Base-by-base conservation (phyloP, 2,797 vertebrate genomes). In the Brotula barbata region DNA sequence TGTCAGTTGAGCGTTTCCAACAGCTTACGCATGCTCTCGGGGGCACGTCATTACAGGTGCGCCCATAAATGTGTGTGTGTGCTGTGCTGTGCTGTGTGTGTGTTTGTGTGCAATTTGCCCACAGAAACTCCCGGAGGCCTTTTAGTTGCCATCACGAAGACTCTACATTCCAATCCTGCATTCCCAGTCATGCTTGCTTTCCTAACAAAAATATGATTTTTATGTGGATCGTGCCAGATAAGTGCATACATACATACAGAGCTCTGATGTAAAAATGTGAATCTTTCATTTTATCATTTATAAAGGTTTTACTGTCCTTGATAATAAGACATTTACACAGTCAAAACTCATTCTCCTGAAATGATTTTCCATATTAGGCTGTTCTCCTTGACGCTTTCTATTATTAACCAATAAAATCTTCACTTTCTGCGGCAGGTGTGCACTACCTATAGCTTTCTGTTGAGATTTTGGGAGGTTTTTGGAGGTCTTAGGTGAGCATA, bases 51-150 rank as follows among this genome's bases (percentile, higher is more conserved):
- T n/a, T 42, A 25, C 21, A 15, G 2, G 43, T 34, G 23, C 36
- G 17, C 44, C 20, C 9, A 12, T 37, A 34, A 22, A 12, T 39
- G 17, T 52, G 49, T 21, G 50, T 53, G 53, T 49, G 44, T 19
- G 43, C n/a, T 58, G 14, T 36, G 34, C 9, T 36, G 31, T 36
- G 34, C 13, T 65, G 46, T 64, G 48, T 25, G 44, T 51, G 23
- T 43, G 22, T 43, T 6, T 36, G 15, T 22, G 14, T 45, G 2
- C 9, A 36, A 11, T 20, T 47, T 46, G 8, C 10, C 31, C 31
- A 15, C 15, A 56, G 41, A 19, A 56, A 61, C 58, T 49, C 45
- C 60, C 44, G 20, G 39, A 62, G 59, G 58, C 58, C 48, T 41
- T 40, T 41, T 31, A 16, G 22, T 55, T 59, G 33, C 43, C 49